Evolutionary conservation across 2,113 vertebrate genomes (phyloP).

Genomic region (Notiomystis cincta): DNA sequence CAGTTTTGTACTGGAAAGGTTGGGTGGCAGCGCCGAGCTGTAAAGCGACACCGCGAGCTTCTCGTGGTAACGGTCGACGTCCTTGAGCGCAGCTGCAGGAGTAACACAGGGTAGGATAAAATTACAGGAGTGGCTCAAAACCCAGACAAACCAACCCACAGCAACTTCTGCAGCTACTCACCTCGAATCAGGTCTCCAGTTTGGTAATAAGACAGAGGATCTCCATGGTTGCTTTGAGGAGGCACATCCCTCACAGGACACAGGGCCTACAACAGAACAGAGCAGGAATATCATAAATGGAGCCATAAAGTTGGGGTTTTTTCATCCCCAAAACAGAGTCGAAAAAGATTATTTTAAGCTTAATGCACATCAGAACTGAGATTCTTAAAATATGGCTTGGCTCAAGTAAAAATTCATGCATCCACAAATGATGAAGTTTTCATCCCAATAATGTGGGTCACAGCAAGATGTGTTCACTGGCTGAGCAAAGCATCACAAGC

Average conservation of each 20-base stretch:
- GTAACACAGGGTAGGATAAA: neutral
- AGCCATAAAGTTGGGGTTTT: neutral
- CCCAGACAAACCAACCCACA: accelerated
- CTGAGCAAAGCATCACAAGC: neutral
- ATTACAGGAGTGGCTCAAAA: neutral
- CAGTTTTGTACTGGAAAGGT: slow-evolving; percentile 79
- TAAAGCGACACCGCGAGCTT: slow-evolving; percentile 89
- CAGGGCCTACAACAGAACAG: slow-evolving; percentile 77
- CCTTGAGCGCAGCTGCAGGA: slow-evolving; percentile 87
- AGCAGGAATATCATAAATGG: neutral
- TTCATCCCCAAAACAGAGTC: neutral
- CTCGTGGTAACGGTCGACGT: slow-evolving; percentile 93
- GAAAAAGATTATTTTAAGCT: neutral
- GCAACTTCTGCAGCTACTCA: neutral
- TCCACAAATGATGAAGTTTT: accelerated
- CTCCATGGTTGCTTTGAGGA: slow-evolving; percentile 90
- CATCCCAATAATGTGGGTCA: neutral
- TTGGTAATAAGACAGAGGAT: slow-evolving; percentile 95
- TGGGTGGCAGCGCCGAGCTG: slow-evolving; percentile 79
- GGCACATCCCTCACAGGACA: slow-evolving; percentile 94
- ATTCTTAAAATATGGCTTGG: neutral
- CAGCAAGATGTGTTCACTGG: neutral
- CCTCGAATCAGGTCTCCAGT: slow-evolving; percentile 92
- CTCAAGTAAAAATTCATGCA: neutral
- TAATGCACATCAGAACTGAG: accelerated